Conservation (phyloP, 2,888 invertebrate genomes). For the Amitus sp. region DNA sequence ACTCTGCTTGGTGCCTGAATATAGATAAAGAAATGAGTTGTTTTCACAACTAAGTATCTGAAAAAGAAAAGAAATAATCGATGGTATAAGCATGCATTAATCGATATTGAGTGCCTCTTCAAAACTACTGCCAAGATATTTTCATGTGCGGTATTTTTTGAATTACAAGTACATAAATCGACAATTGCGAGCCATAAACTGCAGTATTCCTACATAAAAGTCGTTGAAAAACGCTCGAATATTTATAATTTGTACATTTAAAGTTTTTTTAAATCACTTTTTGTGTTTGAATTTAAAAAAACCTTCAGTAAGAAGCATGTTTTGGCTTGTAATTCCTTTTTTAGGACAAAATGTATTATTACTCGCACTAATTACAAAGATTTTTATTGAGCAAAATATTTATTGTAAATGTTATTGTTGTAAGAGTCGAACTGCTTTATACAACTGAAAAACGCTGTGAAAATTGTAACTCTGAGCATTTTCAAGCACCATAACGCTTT, state of each 20-base stretch:
- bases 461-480: neutral
- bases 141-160: neutral
- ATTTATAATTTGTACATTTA: too few relatives aligned
- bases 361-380: too few relatives aligned
- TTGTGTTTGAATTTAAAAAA: too few relatives aligned
- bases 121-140: neutral
- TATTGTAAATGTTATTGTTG: neutral
- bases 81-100: neutral
- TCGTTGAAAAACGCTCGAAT: too few relatives aligned
- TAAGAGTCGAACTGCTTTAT: neutral
- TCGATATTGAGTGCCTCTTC: slow-evolving; percentile 1
- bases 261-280: too few relatives aligned
- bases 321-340: slow-evolving; percentile 5
- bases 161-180: slow-evolving; percentile 1
- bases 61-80: neutral
- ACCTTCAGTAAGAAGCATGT: too few relatives aligned
- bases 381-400: neutral
- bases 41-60: slow-evolving; percentile 2
- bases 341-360: too few relatives aligned
- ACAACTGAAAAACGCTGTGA: slow-evolving; percentile 1
- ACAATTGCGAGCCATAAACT: slow-evolving; percentile 1
- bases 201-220: slow-evolving; percentile 2
- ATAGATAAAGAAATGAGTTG: neutral
- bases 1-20: neutral
- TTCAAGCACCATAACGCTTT: too few relatives aligned